phyloP scores from a whole-genome alignment of 1,140 invertebrate genomes.

The Drosophila lacertosa region DNA sequence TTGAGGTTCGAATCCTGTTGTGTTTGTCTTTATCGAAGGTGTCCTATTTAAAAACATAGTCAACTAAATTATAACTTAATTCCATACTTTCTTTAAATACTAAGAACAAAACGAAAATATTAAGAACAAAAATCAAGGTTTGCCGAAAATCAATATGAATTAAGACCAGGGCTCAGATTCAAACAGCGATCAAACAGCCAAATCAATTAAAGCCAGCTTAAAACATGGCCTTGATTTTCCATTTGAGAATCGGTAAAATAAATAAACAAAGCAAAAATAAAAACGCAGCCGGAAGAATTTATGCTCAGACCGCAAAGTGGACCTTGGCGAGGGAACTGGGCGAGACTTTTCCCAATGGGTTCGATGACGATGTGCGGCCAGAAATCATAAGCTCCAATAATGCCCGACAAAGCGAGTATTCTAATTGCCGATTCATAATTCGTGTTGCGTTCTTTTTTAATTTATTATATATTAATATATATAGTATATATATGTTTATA shows the following conservation, averaged over 20 bases:
- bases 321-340: slow-evolving; percentile 15
- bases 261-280: neutral
- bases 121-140: too few species aligned
- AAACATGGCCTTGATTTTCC: slow-evolving; percentile 22
- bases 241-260: neutral
- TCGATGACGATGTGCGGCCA: neutral
- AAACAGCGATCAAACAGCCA: too few species aligned
- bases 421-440: slow-evolving; percentile 51
- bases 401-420: slow-evolving; percentile 22
- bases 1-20: too few species aligned
- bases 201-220: neutral
- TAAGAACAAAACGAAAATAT: too few species aligned
- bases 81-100: too few species aligned
- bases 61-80: too few species aligned
- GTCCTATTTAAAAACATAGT: too few species aligned
- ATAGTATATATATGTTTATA: neutral
- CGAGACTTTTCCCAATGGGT: slow-evolving; percentile 25
- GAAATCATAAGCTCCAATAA: slow-evolving; percentile 11
- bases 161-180: too few species aligned
- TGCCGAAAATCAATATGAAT: neutral
- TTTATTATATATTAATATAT: neutral
- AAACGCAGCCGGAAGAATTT: slow-evolving; percentile 16
- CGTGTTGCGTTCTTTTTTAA: slow-evolving; percentile 39
- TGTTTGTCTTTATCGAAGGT: too few species aligned
- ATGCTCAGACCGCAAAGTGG: slow-evolving; percentile 11